A percentile compares a stretch with the other conserved stretches of the same genome.
Evolutionary conservation across 2,888 invertebrate species (phyloP).

Genomic region (Psylliodes chrysocephalus): DNA sequence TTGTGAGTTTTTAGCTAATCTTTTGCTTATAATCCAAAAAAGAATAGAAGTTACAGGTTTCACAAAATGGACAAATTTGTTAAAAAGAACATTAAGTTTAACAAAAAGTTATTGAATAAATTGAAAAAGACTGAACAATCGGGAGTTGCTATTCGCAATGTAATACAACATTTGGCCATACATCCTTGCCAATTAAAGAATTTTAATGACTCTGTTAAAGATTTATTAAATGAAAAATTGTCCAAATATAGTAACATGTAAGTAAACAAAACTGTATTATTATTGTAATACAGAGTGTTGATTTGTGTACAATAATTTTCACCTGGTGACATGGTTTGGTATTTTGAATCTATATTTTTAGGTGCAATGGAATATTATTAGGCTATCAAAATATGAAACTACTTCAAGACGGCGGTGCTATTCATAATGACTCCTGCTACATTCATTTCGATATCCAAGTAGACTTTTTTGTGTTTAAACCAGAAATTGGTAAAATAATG

Average conservation of each 20-base stretch:
- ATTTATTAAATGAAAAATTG: slow-evolving; percentile 69
- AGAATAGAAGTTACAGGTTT: no score
- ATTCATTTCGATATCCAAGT: slow-evolving; percentile 75
- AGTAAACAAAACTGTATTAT: slow-evolving; percentile 53
- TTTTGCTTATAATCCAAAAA: no score
- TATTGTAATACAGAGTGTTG: neutral
- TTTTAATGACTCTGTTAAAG: slow-evolving; percentile 69
- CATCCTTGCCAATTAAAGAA: slow-evolving; percentile 74
- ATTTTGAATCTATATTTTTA: no score
- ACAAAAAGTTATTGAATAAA: slow-evolving; percentile 67
- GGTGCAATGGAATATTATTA: slow-evolving; percentile 74
- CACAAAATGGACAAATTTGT: slow-evolving; percentile 41
- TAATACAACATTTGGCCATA: slow-evolving; percentile 69
- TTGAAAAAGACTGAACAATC: slow-evolving; percentile 69
- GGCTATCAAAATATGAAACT: slow-evolving; percentile 75
- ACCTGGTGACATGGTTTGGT: no score
- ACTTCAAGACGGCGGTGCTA: slow-evolving; percentile 68
- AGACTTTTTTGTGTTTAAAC: slow-evolving; percentile 76
- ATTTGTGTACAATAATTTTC: no score
- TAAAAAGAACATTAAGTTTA: slow-evolving; percentile 60
- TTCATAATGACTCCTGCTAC: slow-evolving; percentile 71
- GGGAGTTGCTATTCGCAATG: slow-evolving; percentile 68
- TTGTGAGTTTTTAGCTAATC: no score
- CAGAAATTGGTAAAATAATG: slow-evolving; percentile 70
- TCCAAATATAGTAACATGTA: slow-evolving; percentile 73